phyloP scores from a whole-genome alignment of 2,797 vertebrate genomes.

The Apodemus agrarius region DNA sequence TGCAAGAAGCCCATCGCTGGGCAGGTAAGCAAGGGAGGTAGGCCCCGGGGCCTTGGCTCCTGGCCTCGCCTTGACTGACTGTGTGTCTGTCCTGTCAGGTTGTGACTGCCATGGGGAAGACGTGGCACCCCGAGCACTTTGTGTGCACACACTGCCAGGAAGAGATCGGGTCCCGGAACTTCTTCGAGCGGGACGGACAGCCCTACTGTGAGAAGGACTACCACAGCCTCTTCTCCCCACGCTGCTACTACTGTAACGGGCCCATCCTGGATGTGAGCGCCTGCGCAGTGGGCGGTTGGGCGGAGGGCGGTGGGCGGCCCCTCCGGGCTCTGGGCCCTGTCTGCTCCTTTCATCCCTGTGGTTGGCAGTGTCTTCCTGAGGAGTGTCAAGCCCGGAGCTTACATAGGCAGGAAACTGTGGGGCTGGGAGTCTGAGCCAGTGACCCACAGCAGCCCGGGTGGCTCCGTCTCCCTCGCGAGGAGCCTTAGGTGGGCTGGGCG shows the following conservation, averaged over 20 bases:
- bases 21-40: constrained; percentile 88
- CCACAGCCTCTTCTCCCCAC: constrained; percentile 95
- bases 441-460: background rate
- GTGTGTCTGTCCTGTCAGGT: constrained; percentile 88
- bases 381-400: background rate
- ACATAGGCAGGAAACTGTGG: background rate
- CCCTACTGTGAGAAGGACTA: constrained; percentile 98
- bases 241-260: constrained; percentile 97
- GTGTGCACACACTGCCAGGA: constrained; percentile 98
- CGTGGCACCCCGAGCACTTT: constrained; percentile 98
- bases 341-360: rapidly evolving
- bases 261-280: constrained; percentile 95
- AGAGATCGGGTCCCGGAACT: constrained; percentile 97
- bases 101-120: constrained; percentile 97
- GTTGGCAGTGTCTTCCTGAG: background rate
- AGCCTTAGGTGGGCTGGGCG: background rate
- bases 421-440: background rate
- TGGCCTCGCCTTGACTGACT: background rate
- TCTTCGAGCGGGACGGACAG: constrained; percentile 96
- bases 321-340: rapidly evolving
- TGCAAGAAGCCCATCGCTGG: constrained; percentile 98
- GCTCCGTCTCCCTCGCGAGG: background rate
- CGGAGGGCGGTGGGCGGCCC: rapidly evolving
- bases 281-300: rapidly evolving
- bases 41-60: background rate